Evolutionary conservation across 2,888 invertebrate genomes (phyloP), one percentile per base, ranked within the genome.

Genomic region (Drosophila quinaria): DNA sequence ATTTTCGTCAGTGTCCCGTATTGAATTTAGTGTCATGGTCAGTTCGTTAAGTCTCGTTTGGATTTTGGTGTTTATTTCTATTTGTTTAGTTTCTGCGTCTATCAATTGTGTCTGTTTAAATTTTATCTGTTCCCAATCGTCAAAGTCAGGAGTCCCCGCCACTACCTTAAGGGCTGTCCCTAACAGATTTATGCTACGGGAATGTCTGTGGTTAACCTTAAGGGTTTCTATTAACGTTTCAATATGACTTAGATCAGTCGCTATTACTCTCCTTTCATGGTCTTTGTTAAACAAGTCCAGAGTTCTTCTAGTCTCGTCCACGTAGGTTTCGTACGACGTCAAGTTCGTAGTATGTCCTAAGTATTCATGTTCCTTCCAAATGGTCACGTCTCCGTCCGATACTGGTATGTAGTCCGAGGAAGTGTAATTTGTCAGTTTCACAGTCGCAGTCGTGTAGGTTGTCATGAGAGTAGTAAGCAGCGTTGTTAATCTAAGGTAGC

Each of bases 301-400:
- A 6, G 25, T 46, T 9, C n/a, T 3, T 29, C 19, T 25, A 9
- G 59, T 55, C 13, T 71, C 70, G 15, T 62, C 54, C 0, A 19
- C 59, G 39, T 54, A 67, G 1, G 55, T 67, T n/a, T 44, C 42
- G 37, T 55, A 60, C 3, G 44, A 33, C 2, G 46, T 63, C 5
- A 71, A 6, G 59, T 67, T 56, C 0, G 60, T 51, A 19, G 35
- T 66, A 49, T 61, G 52, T 54, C 52, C 42, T 1, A 67, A 4
- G 46, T 71, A 63, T 11, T 44, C 59, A 19, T 71, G 39, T 11
- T 54, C 35, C 10, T 70, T 46, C 56, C 61, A 65, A 15, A 64
- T n/a, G 5, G 17, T 33, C 4, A 56, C 41, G 56, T 65, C 51
- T 6, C 56, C 61, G 58, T 66, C 65, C 17, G 35, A 10, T 15